phyloP scores from a whole-genome alignment of 2,888 invertebrate genomes.

The Toxonevra muliebris region DNA sequence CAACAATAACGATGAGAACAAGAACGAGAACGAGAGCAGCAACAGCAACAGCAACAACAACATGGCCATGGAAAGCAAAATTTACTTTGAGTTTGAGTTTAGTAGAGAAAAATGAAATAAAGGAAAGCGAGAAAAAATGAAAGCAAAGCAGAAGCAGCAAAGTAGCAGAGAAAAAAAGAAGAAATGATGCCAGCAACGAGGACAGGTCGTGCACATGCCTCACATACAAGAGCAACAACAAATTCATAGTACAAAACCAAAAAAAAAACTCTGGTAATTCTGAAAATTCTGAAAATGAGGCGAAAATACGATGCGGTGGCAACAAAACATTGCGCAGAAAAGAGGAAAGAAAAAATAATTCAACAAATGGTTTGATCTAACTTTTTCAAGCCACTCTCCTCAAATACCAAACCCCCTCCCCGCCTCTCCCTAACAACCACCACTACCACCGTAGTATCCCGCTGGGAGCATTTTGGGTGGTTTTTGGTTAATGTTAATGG shows the following conservation, averaged over 20 bases:
- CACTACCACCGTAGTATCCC: too few species aligned
- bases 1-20: slow-evolving; percentile 5
- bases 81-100: background rate
- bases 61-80: too few species aligned
- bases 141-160: background rate
- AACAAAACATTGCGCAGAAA: background rate
- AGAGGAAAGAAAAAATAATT: slow-evolving; percentile 38
- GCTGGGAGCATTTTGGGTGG: too few species aligned
- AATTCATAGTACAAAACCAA: slow-evolving; percentile 2
- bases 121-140: background rate
- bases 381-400: too few species aligned
- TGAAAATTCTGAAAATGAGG: slow-evolving; percentile 55
- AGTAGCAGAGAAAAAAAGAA: slow-evolving; percentile 6
- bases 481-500: too few species aligned
- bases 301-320: slow-evolving; percentile 48
- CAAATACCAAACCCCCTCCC: too few species aligned
- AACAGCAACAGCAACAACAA: slow-evolving; percentile 8
- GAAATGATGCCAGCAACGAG: slow-evolving; percentile 5
- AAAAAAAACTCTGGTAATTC: background rate
- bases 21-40: slow-evolving; percentile 2
- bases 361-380: slow-evolving; percentile 54
- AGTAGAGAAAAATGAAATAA: background rate
- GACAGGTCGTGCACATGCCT: slow-evolving; percentile 26
- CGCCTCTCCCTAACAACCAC: too few species aligned
- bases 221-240: background rate